phyloP scores from a whole-genome alignment of 2,797 vertebrate genomes.

The Myotis vivesi region DNA sequence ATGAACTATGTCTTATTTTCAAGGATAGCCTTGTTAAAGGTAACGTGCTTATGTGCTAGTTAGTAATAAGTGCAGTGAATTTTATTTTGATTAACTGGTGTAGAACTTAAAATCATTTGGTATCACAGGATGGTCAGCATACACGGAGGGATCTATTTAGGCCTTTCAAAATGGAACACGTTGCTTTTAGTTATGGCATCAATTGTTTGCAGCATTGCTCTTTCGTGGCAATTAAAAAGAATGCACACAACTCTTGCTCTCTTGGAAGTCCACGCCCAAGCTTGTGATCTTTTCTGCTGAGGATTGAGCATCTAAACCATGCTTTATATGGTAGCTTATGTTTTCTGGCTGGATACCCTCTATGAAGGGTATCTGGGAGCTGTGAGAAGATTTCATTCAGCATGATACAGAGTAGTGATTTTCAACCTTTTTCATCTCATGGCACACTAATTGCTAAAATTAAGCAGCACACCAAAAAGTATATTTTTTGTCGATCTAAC shows the following conservation, averaged over 20 bases:
- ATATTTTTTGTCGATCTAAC: neutral
- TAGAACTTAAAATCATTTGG: neutral
- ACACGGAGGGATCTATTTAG: neutral
- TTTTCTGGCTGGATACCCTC: neutral
- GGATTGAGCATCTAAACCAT: neutral
- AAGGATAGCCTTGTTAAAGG: neutral
- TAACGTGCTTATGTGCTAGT: neutral
- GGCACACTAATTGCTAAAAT: no score
- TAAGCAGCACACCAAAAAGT: neutral
- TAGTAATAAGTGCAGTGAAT: neutral
- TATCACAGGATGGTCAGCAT: slow-evolving; percentile 8
- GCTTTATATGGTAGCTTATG: slow-evolving; percentile 8
- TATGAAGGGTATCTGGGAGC: neutral
- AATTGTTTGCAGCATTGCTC: slow-evolving; percentile 30
- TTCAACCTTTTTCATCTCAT: neutral
- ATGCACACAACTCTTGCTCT: neutral
- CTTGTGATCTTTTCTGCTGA: slow-evolving; percentile 9
- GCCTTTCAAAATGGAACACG: slow-evolving; percentile 38
- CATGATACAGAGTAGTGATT: neutral
- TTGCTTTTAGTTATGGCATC: slow-evolving; percentile 21
- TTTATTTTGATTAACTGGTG: slow-evolving; percentile 24
- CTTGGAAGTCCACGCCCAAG: slow-evolving; percentile 17
- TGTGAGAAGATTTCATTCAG: slow-evolving; percentile 31
- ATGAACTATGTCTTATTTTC: neutral
- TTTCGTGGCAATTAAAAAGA: neutral